These are phyloP conservation scores for Drosophila sp. DNA, from an alignment of 1,140 invertebrate genomes.

Conservation along the genomic window DNA sequence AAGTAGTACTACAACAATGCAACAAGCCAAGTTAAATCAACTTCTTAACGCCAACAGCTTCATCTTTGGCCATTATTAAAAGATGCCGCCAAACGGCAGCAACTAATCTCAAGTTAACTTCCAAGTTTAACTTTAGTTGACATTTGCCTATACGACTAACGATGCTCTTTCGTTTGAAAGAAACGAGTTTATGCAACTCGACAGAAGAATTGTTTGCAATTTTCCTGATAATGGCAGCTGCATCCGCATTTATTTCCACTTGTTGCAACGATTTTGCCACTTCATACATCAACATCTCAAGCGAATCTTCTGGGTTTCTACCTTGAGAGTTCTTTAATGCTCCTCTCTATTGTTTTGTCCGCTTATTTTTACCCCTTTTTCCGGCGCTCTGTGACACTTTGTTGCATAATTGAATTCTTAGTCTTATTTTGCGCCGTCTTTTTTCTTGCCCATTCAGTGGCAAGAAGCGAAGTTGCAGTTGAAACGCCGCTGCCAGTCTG, in stretches of 20 bases:
- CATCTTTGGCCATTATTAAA: slow-evolving; percentile 44
- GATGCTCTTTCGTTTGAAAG: background rate
- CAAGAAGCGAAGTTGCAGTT: slow-evolving; percentile 34
- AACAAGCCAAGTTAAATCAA: slow-evolving; percentile 65
- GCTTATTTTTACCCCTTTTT: slow-evolving; percentile 31
- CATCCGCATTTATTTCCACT: slow-evolving; percentile 47
- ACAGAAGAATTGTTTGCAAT: slow-evolving; percentile 3
- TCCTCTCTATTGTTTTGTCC: background rate
- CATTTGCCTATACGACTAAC: slow-evolving; percentile 1
- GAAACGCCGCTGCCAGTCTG: slow-evolving; percentile 46
- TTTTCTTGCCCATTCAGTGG: background rate
- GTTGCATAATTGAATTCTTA: slow-evolving; percentile 81
- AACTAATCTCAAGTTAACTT: slow-evolving; percentile 1
- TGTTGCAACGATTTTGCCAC: slow-evolving; percentile 73
- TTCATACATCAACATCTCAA: slow-evolving; percentile 66
- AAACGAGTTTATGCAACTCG: background rate
- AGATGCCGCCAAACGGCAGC: slow-evolving; percentile 1
- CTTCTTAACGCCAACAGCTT: slow-evolving; percentile 74
- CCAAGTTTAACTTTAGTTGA: background rate
- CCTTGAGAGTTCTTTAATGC: background rate
- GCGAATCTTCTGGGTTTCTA: slow-evolving; percentile 3
- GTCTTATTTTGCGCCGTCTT: slow-evolving; percentile 46
- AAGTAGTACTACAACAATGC: slow-evolving; percentile 28
- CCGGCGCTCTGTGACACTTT: slow-evolving; percentile 68
- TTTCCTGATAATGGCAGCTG: slow-evolving; percentile 6